phyloP scores from a whole-genome alignment of 2,113 vertebrate species.

The Agapornis roseicollis region DNA sequence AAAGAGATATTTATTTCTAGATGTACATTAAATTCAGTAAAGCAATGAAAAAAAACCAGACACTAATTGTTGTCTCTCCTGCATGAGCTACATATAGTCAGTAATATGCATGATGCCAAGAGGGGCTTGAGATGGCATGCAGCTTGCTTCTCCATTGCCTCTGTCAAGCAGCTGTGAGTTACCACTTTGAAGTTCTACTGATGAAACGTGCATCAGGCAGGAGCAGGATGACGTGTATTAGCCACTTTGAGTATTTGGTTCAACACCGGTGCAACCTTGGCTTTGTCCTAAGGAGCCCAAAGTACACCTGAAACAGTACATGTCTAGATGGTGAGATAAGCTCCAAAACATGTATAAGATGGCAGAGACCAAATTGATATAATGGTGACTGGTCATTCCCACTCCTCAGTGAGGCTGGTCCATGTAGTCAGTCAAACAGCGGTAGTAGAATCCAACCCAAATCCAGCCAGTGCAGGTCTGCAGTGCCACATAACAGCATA shows the following conservation, averaged over 20 bases:
- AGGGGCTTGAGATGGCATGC: not conserved
- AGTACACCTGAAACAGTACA: not conserved
- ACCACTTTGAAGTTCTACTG: not conserved
- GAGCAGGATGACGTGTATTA: not conserved
- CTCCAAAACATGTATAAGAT: not conserved
- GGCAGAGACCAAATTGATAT: not conserved
- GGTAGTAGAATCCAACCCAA: not conserved
- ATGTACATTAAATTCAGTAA: not conserved
- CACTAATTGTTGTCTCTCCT: not conserved
- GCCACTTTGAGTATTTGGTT: not conserved
- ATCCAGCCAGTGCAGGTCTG: not conserved
- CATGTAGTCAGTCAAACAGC: rapidly evolving
- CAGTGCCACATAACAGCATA: not conserved
- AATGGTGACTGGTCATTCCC: not conserved
- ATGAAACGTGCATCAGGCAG: not conserved
- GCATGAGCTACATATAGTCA: not conserved
- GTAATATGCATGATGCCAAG: not conserved
- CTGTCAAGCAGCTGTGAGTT: not conserved
- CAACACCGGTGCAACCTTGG: not conserved
- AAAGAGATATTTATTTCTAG: not conserved
- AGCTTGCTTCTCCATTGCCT: not conserved
- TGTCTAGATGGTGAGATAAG: not conserved
- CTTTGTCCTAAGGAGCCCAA: not conserved
- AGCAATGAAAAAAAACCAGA: not conserved
- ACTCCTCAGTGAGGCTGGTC: not conserved